phyloP scores from a whole-genome alignment of 2,888 invertebrate genomes.

The Ischnus inquisitorius region DNA sequence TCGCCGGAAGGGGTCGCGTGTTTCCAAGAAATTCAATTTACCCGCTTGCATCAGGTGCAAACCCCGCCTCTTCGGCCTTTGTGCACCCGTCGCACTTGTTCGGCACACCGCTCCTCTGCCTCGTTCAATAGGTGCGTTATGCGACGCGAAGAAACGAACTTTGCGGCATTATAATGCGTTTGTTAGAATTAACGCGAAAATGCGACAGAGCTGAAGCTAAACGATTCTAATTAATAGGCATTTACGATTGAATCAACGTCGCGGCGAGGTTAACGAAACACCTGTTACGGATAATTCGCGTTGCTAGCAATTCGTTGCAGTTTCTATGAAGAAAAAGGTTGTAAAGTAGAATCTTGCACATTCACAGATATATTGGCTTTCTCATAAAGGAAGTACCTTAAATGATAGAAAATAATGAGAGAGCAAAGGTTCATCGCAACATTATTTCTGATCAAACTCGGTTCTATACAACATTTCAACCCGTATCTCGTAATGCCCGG shows the following conservation, averaged over 20 bases:
- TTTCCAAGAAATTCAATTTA: conserved; percentile 56
- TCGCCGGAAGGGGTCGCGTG: conserved; percentile 50
- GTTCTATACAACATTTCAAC: too few relatives aligned
- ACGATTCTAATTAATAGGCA: not conserved
- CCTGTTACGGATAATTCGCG: not conserved
- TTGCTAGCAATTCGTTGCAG: too few relatives aligned
- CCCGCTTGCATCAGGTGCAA: conserved; percentile 34
- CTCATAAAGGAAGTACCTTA: too few relatives aligned
- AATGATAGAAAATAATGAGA: too few relatives aligned
- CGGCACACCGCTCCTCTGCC: not conserved
- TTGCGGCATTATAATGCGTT: not conserved
- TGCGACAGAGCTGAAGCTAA: conserved; percentile 3
- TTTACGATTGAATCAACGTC: not conserved
- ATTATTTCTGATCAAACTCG: too few relatives aligned
- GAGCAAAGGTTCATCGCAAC: too few relatives aligned
- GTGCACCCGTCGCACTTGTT: conserved; percentile 4
- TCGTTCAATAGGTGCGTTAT: conserved; percentile 1
- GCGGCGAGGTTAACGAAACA: not conserved
- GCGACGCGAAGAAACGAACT: not conserved
- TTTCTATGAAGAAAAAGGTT: too few relatives aligned
- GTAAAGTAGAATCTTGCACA: too few relatives aligned
- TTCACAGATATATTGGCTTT: too few relatives aligned
- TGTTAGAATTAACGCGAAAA: not conserved
- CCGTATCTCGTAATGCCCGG: not conserved
- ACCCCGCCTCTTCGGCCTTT: not conserved